These are phyloP conservation scores for Himalopsyche kuldschensis DNA, from an alignment of 2,888 invertebrate species.

Conservation along the genomic window DNA sequence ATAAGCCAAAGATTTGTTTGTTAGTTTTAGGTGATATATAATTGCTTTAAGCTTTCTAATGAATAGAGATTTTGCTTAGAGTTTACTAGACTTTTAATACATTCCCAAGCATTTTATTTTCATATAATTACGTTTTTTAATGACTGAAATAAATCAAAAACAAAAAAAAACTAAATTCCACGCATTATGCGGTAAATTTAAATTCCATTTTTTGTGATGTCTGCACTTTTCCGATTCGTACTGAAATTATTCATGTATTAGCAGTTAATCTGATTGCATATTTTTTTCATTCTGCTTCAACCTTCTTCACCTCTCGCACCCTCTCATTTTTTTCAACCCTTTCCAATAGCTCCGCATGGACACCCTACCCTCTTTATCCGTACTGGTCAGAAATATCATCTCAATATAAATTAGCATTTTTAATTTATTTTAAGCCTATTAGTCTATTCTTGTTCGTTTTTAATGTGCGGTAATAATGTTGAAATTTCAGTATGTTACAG, in stretches of 20 bases:
- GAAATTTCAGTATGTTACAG: no score
- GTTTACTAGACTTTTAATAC: no score
- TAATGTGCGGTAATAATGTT: no score
- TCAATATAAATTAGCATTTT: background rate
- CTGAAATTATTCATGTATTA: slow-evolving; percentile 30
- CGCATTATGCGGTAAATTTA: slow-evolving; percentile 12
- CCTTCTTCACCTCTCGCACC: background rate
- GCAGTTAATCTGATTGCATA: slow-evolving; percentile 30
- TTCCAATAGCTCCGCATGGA: background rate
- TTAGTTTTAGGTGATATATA: no score
- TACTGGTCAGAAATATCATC: background rate
- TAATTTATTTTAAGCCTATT: background rate
- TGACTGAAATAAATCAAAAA: no score
- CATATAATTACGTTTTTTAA: no score
- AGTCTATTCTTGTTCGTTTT: no score
- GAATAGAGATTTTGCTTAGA: no score
- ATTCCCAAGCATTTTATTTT: no score
- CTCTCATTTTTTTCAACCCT: background rate
- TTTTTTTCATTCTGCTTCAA: slow-evolving; percentile 26
- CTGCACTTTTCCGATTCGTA: slow-evolving; percentile 21
- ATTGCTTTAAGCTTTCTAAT: no score
- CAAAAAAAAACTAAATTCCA: no score
- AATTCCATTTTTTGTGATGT: slow-evolving; percentile 26
- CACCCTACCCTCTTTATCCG: background rate
- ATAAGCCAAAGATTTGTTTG: no score